Base-by-base conservation (phyloP, 2,113 vertebrate species). In the Oreochromis niloticus region DNA sequence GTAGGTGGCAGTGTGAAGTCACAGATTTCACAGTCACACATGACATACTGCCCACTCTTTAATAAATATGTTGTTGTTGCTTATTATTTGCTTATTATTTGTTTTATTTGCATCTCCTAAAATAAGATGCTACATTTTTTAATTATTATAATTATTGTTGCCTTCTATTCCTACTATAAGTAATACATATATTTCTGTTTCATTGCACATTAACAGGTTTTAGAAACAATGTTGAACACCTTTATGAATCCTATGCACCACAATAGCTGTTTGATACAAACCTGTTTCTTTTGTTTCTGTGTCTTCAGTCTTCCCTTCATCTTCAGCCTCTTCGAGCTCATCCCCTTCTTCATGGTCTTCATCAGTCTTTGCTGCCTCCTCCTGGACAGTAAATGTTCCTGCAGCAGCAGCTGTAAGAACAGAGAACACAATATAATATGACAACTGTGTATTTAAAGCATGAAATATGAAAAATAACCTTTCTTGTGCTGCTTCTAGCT, bases 331-430 rank as follows among this genome's bases (percentile, higher is more conserved):
- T 56, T 54, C 11, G 55, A 66, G n/a, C 34, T 84, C 83, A 3
- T 91, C 88, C 30, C 43, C 82, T 0, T 87, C 91, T 7, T 90
- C 84, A 0, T 80, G 80, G 19, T 86, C 87, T 80, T 10, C 81
- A 11, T 91, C 89, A 3, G 85, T 52, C 88, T 94, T 46, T 73
- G 63, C 75, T 39, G 81, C 93, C 90, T 81, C 95, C 91, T 94
- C 17, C 83, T 94, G 94, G 93, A 81, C 80, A 3, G 56, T 24
- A 3, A 85, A 1, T 1, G 82, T 80, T 3, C 50, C 89, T 92
- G 85, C 90, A 90, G 85, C 9, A 2, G 89, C 0, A 48, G 81
- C 91, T 92, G 4, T 12, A 66, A 7, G 61, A 2, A 41, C 17
- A 85, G 14, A 79, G 17, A 39, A 30, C 68, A 10, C 39, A 46